phyloP scores from a whole-genome alignment of 2,113 vertebrate genomes.

The Sapayoa aenigma region DNA sequence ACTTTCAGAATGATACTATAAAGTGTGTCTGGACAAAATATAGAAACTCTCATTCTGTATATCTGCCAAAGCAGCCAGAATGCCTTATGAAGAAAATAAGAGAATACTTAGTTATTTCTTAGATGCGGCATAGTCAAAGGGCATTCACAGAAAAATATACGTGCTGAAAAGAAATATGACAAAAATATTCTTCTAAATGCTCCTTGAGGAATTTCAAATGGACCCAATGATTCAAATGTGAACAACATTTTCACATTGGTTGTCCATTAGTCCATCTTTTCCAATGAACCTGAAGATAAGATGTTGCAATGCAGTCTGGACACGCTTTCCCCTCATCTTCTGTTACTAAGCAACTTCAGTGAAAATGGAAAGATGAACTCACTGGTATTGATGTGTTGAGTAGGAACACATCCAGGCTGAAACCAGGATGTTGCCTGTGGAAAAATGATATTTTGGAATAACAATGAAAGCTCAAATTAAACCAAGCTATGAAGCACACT shows the following conservation, averaged over 20 bases:
- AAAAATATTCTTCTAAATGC: constrained; percentile 20
- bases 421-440: neutral
- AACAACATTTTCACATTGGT: constrained; percentile 41
- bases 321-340: constrained; percentile 44
- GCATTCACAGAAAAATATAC: neutral
- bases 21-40: neutral
- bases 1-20: neutral
- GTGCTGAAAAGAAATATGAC: neutral
- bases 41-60: neutral
- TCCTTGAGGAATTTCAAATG: constrained; percentile 24
- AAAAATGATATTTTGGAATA: neutral
- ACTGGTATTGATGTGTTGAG: constrained; percentile 39
- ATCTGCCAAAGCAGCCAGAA: neutral
- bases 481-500: neutral
- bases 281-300: constrained; percentile 42
- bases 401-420: constrained; percentile 34
- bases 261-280: constrained; percentile 51
- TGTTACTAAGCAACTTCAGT: constrained; percentile 62
- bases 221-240: constrained; percentile 6
- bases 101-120: neutral
- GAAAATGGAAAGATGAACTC: constrained; percentile 56
- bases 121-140: neutral
- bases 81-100: neutral
- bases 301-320: constrained; percentile 8
- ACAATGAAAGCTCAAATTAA: neutral